These are phyloP conservation scores for Tokudaia tokunoshimensis DNA, from an alignment of 2,797 vertebrate species.

Conservation along the genomic window DNA sequence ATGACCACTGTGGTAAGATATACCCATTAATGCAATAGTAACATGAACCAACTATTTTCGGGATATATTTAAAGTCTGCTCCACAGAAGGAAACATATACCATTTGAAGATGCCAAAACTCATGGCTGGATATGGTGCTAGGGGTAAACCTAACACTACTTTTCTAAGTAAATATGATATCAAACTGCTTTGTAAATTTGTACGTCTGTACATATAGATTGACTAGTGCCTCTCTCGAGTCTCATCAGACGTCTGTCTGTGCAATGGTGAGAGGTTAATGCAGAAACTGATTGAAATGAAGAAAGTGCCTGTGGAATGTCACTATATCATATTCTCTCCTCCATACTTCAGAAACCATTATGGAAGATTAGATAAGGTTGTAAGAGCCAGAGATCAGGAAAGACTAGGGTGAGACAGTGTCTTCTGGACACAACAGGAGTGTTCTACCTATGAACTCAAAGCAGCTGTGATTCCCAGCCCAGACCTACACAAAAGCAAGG, in stretches of 20 bases:
- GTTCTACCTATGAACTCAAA: not conserved
- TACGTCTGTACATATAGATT: not conserved
- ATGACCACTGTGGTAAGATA: not conserved
- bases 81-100: not conserved
- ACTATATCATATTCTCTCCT: not conserved
- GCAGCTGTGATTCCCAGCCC: not conserved
- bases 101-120: not conserved
- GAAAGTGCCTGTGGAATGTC: not conserved
- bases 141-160: not conserved
- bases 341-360: not conserved
- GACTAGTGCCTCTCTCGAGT: not conserved
- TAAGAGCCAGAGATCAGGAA: not conserved
- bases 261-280: not conserved
- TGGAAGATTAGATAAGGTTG: not conserved
- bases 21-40: not conserved
- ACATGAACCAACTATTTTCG: not conserved
- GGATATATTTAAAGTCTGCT: not conserved
- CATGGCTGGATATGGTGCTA: no score
- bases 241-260: not conserved
- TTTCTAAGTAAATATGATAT: not conserved
- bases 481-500: not conserved
- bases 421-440: not conserved
- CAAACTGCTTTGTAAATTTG: not conserved
- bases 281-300: not conserved
- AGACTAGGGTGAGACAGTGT: not conserved